phyloP scores from a whole-genome alignment of 2,888 invertebrate species.

The Clistopyga incitator region DNA sequence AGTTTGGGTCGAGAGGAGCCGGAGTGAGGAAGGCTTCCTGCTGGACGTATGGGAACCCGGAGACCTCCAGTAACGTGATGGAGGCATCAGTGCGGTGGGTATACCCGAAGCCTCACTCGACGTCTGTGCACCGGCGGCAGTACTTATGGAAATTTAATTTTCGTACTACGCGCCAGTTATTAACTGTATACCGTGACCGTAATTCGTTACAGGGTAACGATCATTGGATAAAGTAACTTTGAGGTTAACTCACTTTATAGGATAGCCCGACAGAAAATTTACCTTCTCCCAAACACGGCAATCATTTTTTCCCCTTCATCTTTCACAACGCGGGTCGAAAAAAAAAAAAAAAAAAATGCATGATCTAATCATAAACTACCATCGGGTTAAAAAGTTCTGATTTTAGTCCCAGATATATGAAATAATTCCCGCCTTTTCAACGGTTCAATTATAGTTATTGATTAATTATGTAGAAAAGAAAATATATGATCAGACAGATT shows the following conservation, averaged over 20 bases:
- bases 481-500: too few relatives aligned
- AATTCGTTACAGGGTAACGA: constrained; percentile 64
- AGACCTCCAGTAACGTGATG: constrained; percentile 34
- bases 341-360: not conserved
- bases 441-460: too few relatives aligned
- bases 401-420: too few relatives aligned
- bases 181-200: constrained; percentile 39
- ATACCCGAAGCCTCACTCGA: not conserved
- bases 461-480: too few relatives aligned
- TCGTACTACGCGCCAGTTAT: constrained; percentile 74
- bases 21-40: constrained; percentile 37
- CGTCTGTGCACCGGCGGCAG: constrained; percentile 70
- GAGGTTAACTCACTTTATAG: constrained; percentile 31
- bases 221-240: constrained; percentile 73
- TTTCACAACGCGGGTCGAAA: not conserved
- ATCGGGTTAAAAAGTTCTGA: not conserved
- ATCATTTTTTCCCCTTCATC: not conserved
- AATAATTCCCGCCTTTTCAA: too few relatives aligned
- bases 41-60: constrained; percentile 63
- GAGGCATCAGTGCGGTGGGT: constrained; percentile 29
- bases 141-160: constrained; percentile 82
- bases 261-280: not conserved
- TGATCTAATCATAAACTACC: not conserved
- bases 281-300: not conserved
- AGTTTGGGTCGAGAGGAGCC: constrained; percentile 43